These are phyloP conservation scores for Eupithecia insigniata DNA, from an alignment of 2,888 invertebrate species.

Conservation along the genomic window DNA sequence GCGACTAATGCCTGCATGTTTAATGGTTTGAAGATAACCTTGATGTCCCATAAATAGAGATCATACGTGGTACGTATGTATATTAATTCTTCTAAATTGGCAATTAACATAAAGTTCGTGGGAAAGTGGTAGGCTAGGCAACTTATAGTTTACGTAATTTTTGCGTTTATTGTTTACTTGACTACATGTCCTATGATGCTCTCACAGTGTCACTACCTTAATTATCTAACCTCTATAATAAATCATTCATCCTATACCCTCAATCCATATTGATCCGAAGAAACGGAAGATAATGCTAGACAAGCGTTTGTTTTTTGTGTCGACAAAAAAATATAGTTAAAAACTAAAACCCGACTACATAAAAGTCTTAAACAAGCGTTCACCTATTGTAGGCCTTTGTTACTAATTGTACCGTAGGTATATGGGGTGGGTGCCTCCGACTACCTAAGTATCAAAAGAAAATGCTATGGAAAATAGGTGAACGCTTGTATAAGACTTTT, in stretches of 20 bases:
- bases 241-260: not conserved
- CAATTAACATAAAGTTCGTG: conserved; percentile 27
- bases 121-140: conserved; percentile 14
- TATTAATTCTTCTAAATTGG: conserved; percentile 27
- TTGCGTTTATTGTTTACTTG: not conserved
- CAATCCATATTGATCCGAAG: not conserved
- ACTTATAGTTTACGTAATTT: not conserved
- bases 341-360: too few relatives aligned
- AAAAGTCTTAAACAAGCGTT: too few relatives aligned
- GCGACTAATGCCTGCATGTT: not conserved
- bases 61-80: conserved; percentile 5
- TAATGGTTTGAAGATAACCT: conserved; percentile 27
- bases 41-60: conserved; percentile 26
- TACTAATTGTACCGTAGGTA: too few relatives aligned
- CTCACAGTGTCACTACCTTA: not conserved
- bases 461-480: too few relatives aligned
- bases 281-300: not conserved
- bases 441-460: too few relatives aligned
- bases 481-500: too few relatives aligned
- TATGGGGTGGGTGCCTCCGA: too few relatives aligned
- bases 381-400: too few relatives aligned
- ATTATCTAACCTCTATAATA: not conserved
- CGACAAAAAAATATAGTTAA: too few relatives aligned
- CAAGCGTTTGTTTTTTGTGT: not conserved
- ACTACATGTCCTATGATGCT: not conserved